These are phyloP conservation scores for Lipophrys pholis DNA, from an alignment of 2,113 vertebrate genomes.

Conservation along the genomic window DNA sequence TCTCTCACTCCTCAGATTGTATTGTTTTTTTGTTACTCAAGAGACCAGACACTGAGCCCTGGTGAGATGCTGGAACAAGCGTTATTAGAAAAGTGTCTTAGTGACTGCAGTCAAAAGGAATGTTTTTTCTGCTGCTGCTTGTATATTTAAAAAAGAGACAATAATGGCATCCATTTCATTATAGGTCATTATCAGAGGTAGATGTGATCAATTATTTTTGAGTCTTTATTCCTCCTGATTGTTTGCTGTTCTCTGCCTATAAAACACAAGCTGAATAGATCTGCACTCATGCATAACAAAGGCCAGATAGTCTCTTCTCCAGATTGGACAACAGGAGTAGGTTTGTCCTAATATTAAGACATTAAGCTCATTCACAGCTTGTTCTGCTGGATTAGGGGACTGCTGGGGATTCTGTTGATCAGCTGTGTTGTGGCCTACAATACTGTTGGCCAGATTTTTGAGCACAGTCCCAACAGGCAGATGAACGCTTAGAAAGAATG, in stretches of 20 bases:
- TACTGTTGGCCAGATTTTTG: conserved; percentile 10
- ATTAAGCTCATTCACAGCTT: conserved; percentile 74
- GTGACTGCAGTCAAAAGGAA: conserved; percentile 11
- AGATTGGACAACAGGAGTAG: conserved; percentile 37
- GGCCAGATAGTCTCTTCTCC: conserved; percentile 35
- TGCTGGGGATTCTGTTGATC: conserved; percentile 57
- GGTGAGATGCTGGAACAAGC: conserved; percentile 14
- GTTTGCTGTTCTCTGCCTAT: background rate
- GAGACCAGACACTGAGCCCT: conserved; percentile 17
- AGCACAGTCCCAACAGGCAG: conserved; percentile 4
- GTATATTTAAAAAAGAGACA: conserved; percentile 27
- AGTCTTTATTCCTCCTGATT: too few species aligned
- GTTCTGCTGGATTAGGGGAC: conserved; percentile 63
- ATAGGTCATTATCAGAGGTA: conserved; percentile 38
- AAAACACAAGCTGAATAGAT: conserved; percentile 27
- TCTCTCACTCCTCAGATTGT: conserved; percentile 21
- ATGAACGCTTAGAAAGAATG: conserved; percentile 24
- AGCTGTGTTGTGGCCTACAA: conserved; percentile 37
- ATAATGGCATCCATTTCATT: conserved; percentile 38
- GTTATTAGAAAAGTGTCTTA: conserved; percentile 22
- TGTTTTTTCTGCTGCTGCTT: conserved; percentile 20
- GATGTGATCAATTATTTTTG: conserved; percentile 17
- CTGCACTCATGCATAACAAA: conserved; percentile 28
- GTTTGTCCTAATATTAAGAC: conserved; percentile 39
- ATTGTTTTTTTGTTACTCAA: conserved; percentile 29